Base-by-base conservation (phyloP, 1,140 invertebrate genomes). In the Panagrolaimus sp. region DNA sequence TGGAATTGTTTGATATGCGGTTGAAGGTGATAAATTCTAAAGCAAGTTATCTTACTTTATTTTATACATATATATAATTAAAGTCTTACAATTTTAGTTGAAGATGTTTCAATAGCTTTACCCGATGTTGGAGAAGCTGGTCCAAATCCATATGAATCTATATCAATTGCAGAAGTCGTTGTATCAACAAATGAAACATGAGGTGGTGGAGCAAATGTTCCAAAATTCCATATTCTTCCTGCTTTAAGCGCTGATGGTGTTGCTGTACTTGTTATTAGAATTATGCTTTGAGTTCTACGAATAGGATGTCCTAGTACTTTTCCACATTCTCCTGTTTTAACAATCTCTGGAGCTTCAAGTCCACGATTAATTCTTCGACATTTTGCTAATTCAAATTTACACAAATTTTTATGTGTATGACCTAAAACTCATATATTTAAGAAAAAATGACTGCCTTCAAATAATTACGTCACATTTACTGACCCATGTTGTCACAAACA, bases 321-420 rank as follows among this genome's bases (percentile, higher is more conserved):
- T 57, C 27, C 51, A 57, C 27, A 25, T 11, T 16, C 20, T 57
- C 27, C 51, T 4, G n/a, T 11, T 57, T 20, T 25, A 20, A 27
- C 51, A 57, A 73, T 64, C 11, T 57, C 64, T 7, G 65, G 51
- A 2, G 72, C 65, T 14, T 57, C 38, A 16, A 76, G 5, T 20
- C 72, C 71, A 3, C 73, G 65, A 25, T 38, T 69, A 16, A 23
- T 11, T 42, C 75, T 20, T 53, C 72, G 27, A n/a, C 72, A 73
- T 1, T 38, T 70, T 5, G 72, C 64, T 38, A 73, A 72, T 11
- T 72, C 69, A 48, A 72, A 72, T 51, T 65, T 62, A 46, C 71
- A 72, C 11, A 73, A 63, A 27, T 72, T 72, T 16, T 74, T 69
- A 42, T 72, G 66, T 14, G 63, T 51, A 66, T 47, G 48, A 0